Percentiles rank a stretch among this genome's conserved stretches.
These are phyloP conservation scores for Diachrysia chrysitis DNA, from an alignment of 2,888 invertebrate genomes.

Conservation along the genomic window DNA sequence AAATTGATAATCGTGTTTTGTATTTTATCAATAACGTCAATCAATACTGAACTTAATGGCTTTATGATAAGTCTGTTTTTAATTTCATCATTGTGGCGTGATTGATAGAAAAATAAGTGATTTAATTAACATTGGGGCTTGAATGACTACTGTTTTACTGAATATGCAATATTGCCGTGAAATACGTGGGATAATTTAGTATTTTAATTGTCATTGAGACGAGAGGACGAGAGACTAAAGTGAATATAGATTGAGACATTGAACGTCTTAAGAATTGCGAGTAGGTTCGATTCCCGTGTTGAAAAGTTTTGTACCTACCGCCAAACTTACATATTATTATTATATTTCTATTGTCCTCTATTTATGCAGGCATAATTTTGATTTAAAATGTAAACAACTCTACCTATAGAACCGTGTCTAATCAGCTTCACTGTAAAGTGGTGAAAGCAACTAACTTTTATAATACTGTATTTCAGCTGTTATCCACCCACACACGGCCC, in stretches of 20 bases:
- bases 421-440: background rate
- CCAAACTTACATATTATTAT: no score
- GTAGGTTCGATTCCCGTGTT: no score
- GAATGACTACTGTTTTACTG: background rate
- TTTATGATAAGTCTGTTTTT: conserved; percentile 27
- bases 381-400: no score
- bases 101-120: conserved; percentile 8
- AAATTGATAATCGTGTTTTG: conserved; percentile 41
- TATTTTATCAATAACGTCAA: conserved; percentile 27
- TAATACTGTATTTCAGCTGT: conserved; percentile 69
- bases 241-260: no score
- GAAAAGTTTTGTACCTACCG: no score
- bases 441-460: background rate
- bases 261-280: no score
- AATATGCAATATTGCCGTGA: background rate
- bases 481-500: conserved; percentile 77
- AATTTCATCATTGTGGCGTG: conserved; percentile 32
- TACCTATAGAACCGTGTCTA: no score
- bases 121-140: background rate
- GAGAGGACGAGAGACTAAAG: no score
- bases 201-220: no score
- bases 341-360: no score
- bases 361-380: no score
- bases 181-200: background rate
- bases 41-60: conserved; percentile 41